Conservation (phyloP, 2,113 vertebrate genomes). For the Dendropsophus ebraccatus region DNA sequence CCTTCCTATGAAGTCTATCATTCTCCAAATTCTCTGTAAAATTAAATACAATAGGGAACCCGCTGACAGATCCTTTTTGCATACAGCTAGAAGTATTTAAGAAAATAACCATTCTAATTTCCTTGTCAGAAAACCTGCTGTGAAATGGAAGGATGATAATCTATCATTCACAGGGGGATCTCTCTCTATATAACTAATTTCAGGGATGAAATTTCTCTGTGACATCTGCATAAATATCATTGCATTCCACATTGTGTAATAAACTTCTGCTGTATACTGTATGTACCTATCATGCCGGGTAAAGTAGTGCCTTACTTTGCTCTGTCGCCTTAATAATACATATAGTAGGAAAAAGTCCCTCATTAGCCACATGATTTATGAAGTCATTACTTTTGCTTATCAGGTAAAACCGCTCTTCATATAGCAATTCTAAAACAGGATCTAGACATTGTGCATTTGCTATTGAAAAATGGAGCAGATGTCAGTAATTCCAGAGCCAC, state of each 20-base stretch:
- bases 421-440: conserved; percentile 50
- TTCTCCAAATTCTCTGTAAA: too few species aligned
- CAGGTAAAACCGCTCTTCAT: conserved; percentile 53
- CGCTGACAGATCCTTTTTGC: not conserved
- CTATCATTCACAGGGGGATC: not conserved
- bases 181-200: not conserved
- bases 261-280: not conserved
- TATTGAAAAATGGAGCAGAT: conserved; percentile 43
- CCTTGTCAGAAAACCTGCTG: not conserved
- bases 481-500: conserved; percentile 11
- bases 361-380: not conserved
- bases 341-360: not conserved
- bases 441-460: conserved; percentile 42
- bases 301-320: not conserved
- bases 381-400: conserved; percentile 2
- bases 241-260: not conserved
- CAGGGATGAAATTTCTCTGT: not conserved
- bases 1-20: too few species aligned
- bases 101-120: not conserved
- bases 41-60: not conserved
- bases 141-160: not conserved
- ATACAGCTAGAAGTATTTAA: not conserved
- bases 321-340: not conserved
- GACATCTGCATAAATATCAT: not conserved
- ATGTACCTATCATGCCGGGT: not conserved